phyloP scores from a whole-genome alignment of 1,140 invertebrate genomes.

The Drosophila arawakana region DNA sequence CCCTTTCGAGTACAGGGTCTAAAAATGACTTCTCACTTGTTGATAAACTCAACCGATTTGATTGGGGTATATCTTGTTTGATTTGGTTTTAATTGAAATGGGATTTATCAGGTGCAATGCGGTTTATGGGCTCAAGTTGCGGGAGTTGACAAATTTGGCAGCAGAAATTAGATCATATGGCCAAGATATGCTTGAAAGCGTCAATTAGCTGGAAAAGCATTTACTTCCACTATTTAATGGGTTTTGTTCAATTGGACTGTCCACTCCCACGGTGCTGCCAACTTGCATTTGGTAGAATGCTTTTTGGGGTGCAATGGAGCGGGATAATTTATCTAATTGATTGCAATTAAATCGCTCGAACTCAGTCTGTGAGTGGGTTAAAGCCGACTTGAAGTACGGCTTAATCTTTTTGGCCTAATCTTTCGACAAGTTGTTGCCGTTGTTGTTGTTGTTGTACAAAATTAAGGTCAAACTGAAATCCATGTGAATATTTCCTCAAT shows the following conservation, averaged over 20 bases:
- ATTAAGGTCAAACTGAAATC: conserved; percentile 71
- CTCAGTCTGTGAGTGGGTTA: conserved; percentile 8
- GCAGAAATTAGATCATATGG: neutral
- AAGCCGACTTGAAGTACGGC: conserved; percentile 7
- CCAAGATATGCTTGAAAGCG: neutral
- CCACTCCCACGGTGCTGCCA: conserved; percentile 50
- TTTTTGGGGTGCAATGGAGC: conserved; percentile 62
- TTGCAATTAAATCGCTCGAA: conserved; percentile 66
- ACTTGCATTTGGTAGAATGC: conserved; percentile 21
- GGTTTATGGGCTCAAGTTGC: neutral
- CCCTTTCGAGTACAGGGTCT: too few relatives aligned
- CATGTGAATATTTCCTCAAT: conserved; percentile 62
- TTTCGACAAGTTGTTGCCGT: conserved; percentile 16
- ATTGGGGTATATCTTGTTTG: conserved; percentile 13
- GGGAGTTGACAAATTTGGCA: conserved; percentile 9
- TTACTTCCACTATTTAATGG: neutral
- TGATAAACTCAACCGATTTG: conserved; percentile 1
- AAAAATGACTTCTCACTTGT: conserved; percentile 11
- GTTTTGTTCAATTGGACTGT: neutral
- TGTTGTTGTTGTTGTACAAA: neutral
- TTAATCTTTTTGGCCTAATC: conserved; percentile 48
- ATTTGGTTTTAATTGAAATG: conserved; percentile 18
- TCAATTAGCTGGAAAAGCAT: conserved; percentile 1
- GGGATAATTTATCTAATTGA: conserved; percentile 69
- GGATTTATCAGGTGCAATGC: neutral